A percentile compares a stretch with the other conserved stretches of the same genome.
phyloP scores from a whole-genome alignment of 2,888 invertebrate genomes.

The Gibbula magus region DNA sequence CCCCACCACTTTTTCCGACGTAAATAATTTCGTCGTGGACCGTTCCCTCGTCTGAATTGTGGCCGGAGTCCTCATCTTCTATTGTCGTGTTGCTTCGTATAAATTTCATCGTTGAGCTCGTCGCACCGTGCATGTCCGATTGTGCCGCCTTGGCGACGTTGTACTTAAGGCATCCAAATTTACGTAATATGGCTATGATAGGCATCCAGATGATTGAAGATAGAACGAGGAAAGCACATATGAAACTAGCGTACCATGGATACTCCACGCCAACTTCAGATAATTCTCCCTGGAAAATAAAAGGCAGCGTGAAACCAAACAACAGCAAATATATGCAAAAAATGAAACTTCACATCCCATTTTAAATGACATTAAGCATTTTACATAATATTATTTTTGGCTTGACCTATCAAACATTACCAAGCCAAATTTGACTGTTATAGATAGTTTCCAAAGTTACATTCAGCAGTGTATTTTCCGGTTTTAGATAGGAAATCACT shows the following conservation, averaged over 20 bases:
- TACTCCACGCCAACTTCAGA: slow-evolving; percentile 39
- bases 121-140: slow-evolving; percentile 53
- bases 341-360: too few species aligned
- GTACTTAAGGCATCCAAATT: slow-evolving; percentile 51
- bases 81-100: slow-evolving; percentile 48
- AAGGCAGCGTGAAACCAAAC: neutral
- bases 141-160: slow-evolving; percentile 55
- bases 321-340: too few species aligned
- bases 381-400: too few species aligned
- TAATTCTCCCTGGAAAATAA: slow-evolving; percentile 35
- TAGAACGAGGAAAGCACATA: slow-evolving; percentile 55
- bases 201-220: slow-evolving; percentile 62
- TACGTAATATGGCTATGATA: slow-evolving; percentile 55
- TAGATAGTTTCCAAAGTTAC: too few species aligned
- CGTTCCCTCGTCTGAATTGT: slow-evolving; percentile 47
- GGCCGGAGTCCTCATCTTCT: slow-evolving; percentile 52
- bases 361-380: too few species aligned
- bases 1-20: neutral
- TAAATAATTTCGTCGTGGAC: slow-evolving; percentile 16
- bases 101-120: slow-evolving; percentile 57
- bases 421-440: too few species aligned
- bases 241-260: slow-evolving; percentile 59
- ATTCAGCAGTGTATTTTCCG: too few species aligned
- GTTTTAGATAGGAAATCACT: too few species aligned
- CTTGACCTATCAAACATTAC: too few species aligned